Conservation (phyloP, 1,140 invertebrate genomes). For the Marisa cornuarietis region DNA sequence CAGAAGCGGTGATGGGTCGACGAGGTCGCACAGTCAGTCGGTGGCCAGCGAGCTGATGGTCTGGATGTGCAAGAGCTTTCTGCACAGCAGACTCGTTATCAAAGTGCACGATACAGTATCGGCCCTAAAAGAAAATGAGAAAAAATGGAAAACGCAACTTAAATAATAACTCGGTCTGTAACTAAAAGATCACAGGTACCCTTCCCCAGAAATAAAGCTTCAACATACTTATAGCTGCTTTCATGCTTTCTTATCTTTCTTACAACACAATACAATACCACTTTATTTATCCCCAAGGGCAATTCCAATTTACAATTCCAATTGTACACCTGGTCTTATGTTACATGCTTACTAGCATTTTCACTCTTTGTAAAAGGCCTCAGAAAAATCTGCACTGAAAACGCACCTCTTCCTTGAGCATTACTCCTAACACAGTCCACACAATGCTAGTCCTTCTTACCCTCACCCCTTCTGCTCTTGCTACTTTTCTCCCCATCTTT, state of each 20-base stretch:
- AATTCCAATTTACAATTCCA: no score
- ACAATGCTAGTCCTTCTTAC: no score
- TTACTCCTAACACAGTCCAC: no score
- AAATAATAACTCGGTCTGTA: background rate
- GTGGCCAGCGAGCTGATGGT: background rate
- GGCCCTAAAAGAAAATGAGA: background rate
- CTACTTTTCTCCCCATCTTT: no score
- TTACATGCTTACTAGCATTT: background rate
- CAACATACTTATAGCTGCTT: background rate
- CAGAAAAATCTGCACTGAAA: no score
- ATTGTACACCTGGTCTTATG: background rate
- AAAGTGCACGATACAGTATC: constrained; percentile 20
- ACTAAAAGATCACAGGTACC: background rate
- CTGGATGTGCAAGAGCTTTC: constrained; percentile 7
- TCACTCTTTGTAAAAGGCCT: background rate
- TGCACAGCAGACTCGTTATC: constrained; percentile 10
- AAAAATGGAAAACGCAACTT: background rate
- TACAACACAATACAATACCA: no score
- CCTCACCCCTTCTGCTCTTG: no score
- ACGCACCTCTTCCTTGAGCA: no score
- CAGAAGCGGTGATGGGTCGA: background rate
- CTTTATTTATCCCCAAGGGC: no score
- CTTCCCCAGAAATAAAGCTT: background rate
- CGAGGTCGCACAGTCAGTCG: constrained; percentile 18
- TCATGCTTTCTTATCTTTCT: background rate